These are phyloP conservation scores for Flexamia atlantica DNA, from an alignment of 2,888 invertebrate species.

Conservation along the genomic window DNA sequence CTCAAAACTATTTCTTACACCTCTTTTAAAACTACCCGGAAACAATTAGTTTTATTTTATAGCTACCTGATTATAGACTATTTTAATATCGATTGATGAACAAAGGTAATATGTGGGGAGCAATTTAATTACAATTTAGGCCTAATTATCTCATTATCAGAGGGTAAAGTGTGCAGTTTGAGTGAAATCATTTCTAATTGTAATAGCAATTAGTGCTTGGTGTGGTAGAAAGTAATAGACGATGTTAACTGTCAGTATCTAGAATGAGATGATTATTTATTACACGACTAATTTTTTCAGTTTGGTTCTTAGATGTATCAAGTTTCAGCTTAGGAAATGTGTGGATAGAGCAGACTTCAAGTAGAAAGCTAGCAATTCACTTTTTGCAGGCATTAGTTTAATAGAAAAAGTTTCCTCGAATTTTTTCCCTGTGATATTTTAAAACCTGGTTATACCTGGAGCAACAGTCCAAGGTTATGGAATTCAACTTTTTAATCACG, in stretches of 20 bases:
- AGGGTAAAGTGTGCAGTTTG: conserved; percentile 1
- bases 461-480: no score
- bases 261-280: background rate
- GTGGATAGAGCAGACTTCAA: background rate
- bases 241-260: conserved; percentile 3
- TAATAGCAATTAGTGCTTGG: conserved; percentile 2
- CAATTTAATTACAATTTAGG: conserved; percentile 29
- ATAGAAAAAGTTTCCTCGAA: no score
- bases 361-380: no score
- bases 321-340: background rate
- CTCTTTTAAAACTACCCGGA: no score
- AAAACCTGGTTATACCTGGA: no score
- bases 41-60: background rate
- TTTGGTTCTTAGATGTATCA: background rate
- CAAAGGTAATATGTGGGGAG: background rate
- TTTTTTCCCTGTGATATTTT: no score
- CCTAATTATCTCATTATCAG: conserved; percentile 12
- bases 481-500: no score
- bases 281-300: background rate
- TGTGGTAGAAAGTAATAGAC: conserved; percentile 19
- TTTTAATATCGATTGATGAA: background rate
- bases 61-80: background rate
- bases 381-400: no score
- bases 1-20: no score
- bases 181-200: background rate